A percentile compares a stretch with the other conserved stretches of the same genome.
Conservation (phyloP, 1,140 invertebrate genomes). For the Lamellibrachia luymesi region DNA sequence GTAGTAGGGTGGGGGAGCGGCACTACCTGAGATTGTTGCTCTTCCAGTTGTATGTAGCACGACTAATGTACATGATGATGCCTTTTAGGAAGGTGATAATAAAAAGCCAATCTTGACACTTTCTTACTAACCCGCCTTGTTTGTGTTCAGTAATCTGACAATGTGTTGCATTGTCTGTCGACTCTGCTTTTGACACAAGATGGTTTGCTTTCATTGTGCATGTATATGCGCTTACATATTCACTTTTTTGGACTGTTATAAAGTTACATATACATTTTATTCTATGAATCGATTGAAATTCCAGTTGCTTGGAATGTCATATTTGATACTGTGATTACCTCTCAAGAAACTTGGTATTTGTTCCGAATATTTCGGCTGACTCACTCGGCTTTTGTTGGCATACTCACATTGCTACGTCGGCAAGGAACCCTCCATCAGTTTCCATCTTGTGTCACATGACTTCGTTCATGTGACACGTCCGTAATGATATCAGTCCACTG, state of each 20-base stretch:
- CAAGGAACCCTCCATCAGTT: too few species aligned
- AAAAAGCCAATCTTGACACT: conserved; percentile 1
- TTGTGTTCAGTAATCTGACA: neutral
- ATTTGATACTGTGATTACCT: too few species aligned
- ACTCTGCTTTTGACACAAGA: neutral
- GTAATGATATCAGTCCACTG: too few species aligned
- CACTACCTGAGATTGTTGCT: neutral
- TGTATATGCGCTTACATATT: neutral
- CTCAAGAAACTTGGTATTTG: too few species aligned
- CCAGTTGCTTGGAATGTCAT: too few species aligned
- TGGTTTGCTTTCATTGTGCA: neutral
- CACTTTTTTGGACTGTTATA: neutral
- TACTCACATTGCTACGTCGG: too few species aligned
- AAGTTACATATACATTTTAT: too few species aligned
- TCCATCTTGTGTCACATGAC: too few species aligned
- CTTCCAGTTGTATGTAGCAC: neutral
- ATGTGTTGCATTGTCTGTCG: neutral
- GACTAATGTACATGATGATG: neutral
- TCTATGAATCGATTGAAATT: too few species aligned
- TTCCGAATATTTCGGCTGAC: too few species aligned
- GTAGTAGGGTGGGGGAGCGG: neutral
- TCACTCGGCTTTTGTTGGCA: too few species aligned
- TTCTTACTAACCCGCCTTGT: conserved; percentile 1
- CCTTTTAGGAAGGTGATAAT: conserved; percentile 5
- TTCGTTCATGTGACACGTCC: too few species aligned